phyloP scores from a whole-genome alignment of 2,888 invertebrate genomes.

The Ophraella communa region DNA sequence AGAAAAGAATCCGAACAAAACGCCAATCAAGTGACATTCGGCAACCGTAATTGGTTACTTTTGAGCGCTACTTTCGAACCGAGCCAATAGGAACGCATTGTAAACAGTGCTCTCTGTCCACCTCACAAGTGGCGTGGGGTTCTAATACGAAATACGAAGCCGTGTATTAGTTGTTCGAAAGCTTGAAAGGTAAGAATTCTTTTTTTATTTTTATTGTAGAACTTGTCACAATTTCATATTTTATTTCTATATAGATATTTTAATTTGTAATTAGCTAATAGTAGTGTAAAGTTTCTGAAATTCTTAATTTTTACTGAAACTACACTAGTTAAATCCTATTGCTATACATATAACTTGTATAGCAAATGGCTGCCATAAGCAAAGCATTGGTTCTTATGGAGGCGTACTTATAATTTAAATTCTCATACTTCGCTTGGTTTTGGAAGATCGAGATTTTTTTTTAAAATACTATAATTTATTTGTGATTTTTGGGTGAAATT shows the following conservation, averaged over 20 bases:
- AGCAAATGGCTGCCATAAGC: conserved; percentile 66
- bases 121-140: conserved; percentile 71
- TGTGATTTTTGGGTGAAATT: conserved; percentile 51
- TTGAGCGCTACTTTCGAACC: conserved; percentile 68
- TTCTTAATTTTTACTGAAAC: conserved; percentile 42
- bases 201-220: conserved; percentile 63
- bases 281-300: conserved; percentile 40
- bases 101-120: conserved; percentile 62
- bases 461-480: conserved; percentile 44
- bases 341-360: conserved; percentile 59
- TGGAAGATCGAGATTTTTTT: conserved; percentile 47
- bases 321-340: conserved; percentile 40
- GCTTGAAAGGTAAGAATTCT: conserved; percentile 67
- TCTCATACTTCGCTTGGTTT: conserved; percentile 24
- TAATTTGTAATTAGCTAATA: conserved; percentile 49
- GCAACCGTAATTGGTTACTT: conserved; percentile 62
- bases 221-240: conserved; percentile 63
- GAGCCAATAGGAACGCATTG: conserved; percentile 60
- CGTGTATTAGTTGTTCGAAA: conserved; percentile 66
- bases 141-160: conserved; percentile 69
- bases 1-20: conserved; percentile 64
- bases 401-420: conserved; percentile 42
- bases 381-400: conserved; percentile 57
- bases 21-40: conserved; percentile 62
- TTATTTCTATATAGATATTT: conserved; percentile 52